Conservation (phyloP, 92 coral and sea anemone genomes). For the Porites lobata region DNA sequence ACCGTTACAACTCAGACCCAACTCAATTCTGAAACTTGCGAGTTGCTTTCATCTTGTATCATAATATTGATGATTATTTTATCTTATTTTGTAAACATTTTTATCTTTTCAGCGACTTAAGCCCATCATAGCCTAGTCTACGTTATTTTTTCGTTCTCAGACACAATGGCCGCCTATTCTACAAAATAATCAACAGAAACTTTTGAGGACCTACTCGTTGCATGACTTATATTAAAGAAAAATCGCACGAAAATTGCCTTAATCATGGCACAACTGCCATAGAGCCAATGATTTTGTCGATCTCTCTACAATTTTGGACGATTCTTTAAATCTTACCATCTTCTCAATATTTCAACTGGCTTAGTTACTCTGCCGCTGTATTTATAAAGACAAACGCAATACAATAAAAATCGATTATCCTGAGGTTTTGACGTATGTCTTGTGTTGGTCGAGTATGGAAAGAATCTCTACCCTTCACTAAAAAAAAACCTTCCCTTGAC, state of each 20-base stretch:
- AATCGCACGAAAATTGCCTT: background rate
- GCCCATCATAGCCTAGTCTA: background rate
- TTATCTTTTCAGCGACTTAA: slow-evolving; percentile 18
- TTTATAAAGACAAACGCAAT: background rate
- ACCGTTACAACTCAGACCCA: background rate
- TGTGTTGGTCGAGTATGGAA: slow-evolving; percentile 35
- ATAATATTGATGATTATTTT: slow-evolving; percentile 40
- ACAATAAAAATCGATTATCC: background rate
- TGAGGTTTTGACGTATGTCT: slow-evolving; percentile 1
- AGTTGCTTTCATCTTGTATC: slow-evolving; percentile 12
- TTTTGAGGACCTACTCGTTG: background rate
- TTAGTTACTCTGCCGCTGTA: background rate
- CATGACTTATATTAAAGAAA: background rate
- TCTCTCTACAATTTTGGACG: background rate
- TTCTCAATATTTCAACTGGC: background rate
- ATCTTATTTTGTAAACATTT: slow-evolving; percentile 42
- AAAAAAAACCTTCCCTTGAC: background rate
- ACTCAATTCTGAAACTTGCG: slow-evolving; percentile 19
- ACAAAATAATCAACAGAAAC: background rate
- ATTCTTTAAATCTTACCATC: background rate
- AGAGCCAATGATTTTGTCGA: background rate
- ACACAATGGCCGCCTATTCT: background rate
- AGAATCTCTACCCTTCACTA: slow-evolving; percentile 2
- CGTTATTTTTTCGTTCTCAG: slow-evolving; percentile 7
- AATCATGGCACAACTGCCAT: background rate